These are phyloP conservation scores for Trachymyrmex cornetzi DNA, from an alignment of 1,140 invertebrate species.

Conservation along the genomic window DNA sequence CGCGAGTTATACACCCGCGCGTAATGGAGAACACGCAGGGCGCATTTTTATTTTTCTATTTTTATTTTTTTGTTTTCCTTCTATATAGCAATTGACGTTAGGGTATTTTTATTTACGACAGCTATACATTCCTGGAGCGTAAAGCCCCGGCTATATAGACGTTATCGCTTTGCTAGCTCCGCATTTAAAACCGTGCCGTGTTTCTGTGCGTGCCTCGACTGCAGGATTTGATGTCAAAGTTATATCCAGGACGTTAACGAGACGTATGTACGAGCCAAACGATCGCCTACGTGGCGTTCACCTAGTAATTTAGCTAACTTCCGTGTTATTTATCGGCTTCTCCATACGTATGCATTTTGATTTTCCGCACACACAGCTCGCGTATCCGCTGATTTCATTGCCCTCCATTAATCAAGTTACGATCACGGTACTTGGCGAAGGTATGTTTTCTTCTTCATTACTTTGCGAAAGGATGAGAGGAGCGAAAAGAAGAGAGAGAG, in stretches of 20 bases:
- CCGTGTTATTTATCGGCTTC: slow-evolving; percentile 59
- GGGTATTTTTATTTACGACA: slow-evolving; percentile 54
- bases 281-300: slow-evolving; percentile 44
- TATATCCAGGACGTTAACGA: slow-evolving; percentile 61
- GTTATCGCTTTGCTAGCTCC: slow-evolving; percentile 50
- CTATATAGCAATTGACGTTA: slow-evolving; percentile 41
- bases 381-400: slow-evolving; percentile 36
- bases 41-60: background rate
- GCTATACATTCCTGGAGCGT: slow-evolving; percentile 36
- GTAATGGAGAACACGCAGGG: slow-evolving; percentile 15
- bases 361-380: slow-evolving; percentile 26
- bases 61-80: background rate
- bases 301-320: slow-evolving; percentile 59
- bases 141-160: slow-evolving; percentile 37
- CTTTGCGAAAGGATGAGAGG: background rate
- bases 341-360: slow-evolving; percentile 43
- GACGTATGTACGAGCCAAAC: slow-evolving; percentile 57
- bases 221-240: slow-evolving; percentile 56
- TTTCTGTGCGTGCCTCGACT: slow-evolving; percentile 57
- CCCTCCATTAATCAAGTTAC: slow-evolving; percentile 43
- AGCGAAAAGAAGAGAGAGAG: background rate
- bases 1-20: background rate
- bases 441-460: slow-evolving; percentile 50
- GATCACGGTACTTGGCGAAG: slow-evolving; percentile 39
- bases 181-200: slow-evolving; percentile 53